Evolutionary conservation across 2,797 vertebrate species (phyloP).

Genomic region (Philypnodon macrostomus): DNA sequence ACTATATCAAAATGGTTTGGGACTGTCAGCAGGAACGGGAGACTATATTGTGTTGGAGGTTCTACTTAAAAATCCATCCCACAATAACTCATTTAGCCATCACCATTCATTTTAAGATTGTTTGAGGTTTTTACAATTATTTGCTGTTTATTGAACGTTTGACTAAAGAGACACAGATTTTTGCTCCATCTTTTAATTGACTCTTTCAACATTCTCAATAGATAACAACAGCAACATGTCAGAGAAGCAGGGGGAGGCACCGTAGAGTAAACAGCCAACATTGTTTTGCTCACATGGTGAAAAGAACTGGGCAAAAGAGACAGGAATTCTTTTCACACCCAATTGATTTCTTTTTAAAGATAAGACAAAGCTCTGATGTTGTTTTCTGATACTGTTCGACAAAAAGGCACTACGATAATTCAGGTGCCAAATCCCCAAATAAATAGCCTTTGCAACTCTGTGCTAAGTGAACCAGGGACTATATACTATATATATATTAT

Average conservation of each 20-base stretch:
- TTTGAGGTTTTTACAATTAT: background rate
- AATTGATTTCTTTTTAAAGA: conserved; percentile 39
- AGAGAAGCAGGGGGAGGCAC: conserved; percentile 12
- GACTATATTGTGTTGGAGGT: too few relatives aligned
- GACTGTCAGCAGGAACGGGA: too few relatives aligned
- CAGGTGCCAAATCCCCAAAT: conserved; percentile 10
- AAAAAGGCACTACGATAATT: conserved; percentile 15
- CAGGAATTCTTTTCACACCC: conserved; percentile 20
- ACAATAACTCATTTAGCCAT: too few relatives aligned
- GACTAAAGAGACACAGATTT: too few relatives aligned
- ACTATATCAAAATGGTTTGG: too few relatives aligned
- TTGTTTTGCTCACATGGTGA: conserved; percentile 29
- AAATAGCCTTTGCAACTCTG: conserved; percentile 10
- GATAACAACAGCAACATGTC: conserved; percentile 22
- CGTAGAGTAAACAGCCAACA: conserved; percentile 26
- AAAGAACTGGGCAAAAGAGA: conserved; percentile 8
- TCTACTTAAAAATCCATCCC: too few relatives aligned
- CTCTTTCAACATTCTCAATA: conserved; percentile 14
- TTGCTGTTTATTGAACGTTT: background rate
- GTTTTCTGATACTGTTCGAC: conserved; percentile 37
- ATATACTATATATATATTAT: too few relatives aligned
- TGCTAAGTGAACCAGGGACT: conserved; percentile 12
- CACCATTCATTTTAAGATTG: conserved; percentile 14
- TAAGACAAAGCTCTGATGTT: conserved; percentile 14
- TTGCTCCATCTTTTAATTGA: conserved; percentile 1